Evolutionary conservation across 2,888 invertebrate genomes (phyloP).

Genomic region (Apomyelois bistriatella): DNA sequence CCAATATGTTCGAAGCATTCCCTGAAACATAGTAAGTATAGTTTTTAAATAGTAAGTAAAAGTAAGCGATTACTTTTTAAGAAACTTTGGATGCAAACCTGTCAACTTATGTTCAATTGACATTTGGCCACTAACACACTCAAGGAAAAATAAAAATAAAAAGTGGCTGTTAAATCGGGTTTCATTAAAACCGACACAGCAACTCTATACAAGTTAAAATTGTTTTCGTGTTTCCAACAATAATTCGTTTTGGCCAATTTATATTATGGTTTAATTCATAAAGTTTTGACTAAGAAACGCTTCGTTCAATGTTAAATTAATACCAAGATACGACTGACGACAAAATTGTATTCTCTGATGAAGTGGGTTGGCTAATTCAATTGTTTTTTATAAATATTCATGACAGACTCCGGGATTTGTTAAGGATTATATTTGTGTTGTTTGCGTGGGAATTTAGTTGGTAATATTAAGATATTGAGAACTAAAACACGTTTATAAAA

Average conservation of each 20-base stretch:
- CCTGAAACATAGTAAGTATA: no score
- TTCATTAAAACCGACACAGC: constrained; percentile 11
- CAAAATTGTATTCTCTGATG: constrained; percentile 43
- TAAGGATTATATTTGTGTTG: constrained; percentile 6
- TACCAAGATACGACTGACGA: constrained; percentile 29
- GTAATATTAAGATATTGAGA: background rate
- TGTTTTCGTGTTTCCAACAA: constrained; percentile 55
- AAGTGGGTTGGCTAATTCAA: constrained; percentile 29
- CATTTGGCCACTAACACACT: no score
- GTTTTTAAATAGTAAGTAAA: no score
- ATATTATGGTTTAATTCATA: constrained; percentile 50
- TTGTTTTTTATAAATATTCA: constrained; percentile 27
- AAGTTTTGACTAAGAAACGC: constrained; percentile 45
- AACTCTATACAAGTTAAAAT: constrained; percentile 33
- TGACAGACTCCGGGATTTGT: constrained; percentile 7
- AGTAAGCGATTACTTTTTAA: no score
- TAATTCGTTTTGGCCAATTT: constrained; percentile 59
- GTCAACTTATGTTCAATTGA: no score
- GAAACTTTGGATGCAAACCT: no score
- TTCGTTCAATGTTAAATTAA: constrained; percentile 50
- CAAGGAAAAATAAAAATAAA: no score
- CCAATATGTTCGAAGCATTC: no score
- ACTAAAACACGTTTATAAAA: background rate
- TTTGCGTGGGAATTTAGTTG: constrained; percentile 1
- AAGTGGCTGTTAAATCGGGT: no score